Evolutionary conservation across 92 coral and sea anemone genomes (phyloP), one percentile per base, ranked within the genome.

Genomic region (Paragorgia papillata): DNA sequence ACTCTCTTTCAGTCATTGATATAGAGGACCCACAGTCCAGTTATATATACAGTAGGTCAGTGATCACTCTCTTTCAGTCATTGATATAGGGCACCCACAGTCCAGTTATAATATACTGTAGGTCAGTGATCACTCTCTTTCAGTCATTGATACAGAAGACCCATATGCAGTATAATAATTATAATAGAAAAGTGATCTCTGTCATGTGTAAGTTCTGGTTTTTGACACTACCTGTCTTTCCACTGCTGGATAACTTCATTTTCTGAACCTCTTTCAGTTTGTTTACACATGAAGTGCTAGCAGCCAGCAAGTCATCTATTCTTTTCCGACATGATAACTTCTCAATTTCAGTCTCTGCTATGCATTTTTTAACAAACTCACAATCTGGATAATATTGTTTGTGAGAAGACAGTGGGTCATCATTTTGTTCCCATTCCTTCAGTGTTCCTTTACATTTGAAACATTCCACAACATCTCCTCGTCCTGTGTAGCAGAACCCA

Each of bases 391-490:
- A 95, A 79, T 75, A 95, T 57, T 95, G 92, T 66, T 76, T 79
- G 79, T 95, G 99, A 51, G 90, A 87, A 39, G 86, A 82, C 40
- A 95, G 35, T 1, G 99, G 96, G 40, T 85, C 87, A 62, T 95
- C 99, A 24, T 86, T 90, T n/a, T 86, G 90, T 66, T 86, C 88
- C 99, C 99, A 95, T 60, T 91, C 92, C 65, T 91, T 95, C 26
- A 95, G 88, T 37, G 96, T 95, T 18, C 99, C 99, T 41, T 91
- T 87, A 76, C 99, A 95, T 62, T 86, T 85, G 73, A 86, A 91
- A 57, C 99, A 95, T 83, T 91, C 89, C n/a, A 95, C 99, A 0
- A 95, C 89, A 60, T 95, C 99, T 15, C 92, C 99, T 0, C 88
- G 87, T n/a, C 99, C 99, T 24, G 99, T 89, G 61, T 91, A 95